Evolutionary conservation across 2,113 vertebrate genomes (phyloP).

Genomic region (Hyperoodon ampullatus): DNA sequence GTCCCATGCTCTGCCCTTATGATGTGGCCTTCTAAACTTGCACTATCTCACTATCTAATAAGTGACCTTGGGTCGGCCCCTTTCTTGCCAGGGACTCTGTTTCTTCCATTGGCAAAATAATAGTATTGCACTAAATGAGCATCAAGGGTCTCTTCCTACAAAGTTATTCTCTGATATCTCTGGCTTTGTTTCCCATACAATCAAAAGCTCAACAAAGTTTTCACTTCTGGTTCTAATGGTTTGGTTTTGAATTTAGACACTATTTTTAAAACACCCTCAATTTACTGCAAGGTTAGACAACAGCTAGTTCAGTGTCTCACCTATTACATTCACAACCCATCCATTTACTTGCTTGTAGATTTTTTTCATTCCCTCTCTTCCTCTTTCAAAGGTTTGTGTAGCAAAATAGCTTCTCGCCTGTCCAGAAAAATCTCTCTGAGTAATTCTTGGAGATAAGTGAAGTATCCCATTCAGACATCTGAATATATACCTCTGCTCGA

Average conservation of each 20-base stretch:
- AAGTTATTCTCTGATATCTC: not conserved
- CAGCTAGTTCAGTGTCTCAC: not conserved
- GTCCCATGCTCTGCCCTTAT: not conserved
- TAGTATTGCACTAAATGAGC: not conserved
- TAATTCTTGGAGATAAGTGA: slow-evolving; percentile 9
- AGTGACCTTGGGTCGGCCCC: not conserved
- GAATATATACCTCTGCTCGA: not conserved
- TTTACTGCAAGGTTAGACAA: not conserved
- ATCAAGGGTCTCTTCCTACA: not conserved
- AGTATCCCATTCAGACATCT: not conserved
- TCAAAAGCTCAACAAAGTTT: not conserved
- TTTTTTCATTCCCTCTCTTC: not conserved
- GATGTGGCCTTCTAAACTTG: not conserved
- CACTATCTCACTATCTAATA: not conserved
- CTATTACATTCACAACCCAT: not conserved
- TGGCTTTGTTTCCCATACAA: not conserved
- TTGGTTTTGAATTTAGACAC: slow-evolving; percentile 2
- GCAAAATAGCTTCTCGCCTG: slow-evolving; percentile 56
- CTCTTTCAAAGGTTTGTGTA: slow-evolving; percentile 35
- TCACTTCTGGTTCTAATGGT: not conserved
- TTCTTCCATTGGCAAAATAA: not conserved
- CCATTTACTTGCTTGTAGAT: not conserved
- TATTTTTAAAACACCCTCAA: slow-evolving; percentile 27
- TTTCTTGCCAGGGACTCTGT: not conserved
- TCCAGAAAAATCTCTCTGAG: not conserved